Evolutionary conservation across 1,140 invertebrate genomes (phyloP), one percentile per base, ranked within the genome.

Genomic region (Drosophila azteca): DNA sequence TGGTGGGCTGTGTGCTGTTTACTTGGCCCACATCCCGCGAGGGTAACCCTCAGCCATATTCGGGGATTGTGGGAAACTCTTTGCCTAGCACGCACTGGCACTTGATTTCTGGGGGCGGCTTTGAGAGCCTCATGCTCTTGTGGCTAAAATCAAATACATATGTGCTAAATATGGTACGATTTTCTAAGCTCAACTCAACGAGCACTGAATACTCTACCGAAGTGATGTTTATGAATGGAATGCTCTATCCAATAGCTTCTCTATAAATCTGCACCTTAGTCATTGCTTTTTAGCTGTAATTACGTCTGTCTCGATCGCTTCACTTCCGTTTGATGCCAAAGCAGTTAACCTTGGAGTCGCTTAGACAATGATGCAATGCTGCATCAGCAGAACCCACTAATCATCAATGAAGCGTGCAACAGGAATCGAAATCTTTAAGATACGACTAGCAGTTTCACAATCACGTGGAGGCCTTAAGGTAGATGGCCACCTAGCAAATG

Each of bases 361-460:
- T 71, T 45, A 81, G 69, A 55, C 44, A 69, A 52, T 58, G 58
- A 49, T 69, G 66, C 66, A 69, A 58, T 76, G 79, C 78, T 78
- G 6, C 45, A 51, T 39, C 31, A 24, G 35, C 41, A 50, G 63
- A 6, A 6, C 24, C 63, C 39, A 61, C 66, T 76, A 78, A 87
- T 88, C 74, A 87, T 87, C 78, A 88, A 82, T 87, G 82, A 71
- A 82, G 83, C 82, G 78, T 88, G 78, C 82, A 85, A 73, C 73
- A 81, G 78, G 49, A 76, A 45, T 39, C 45, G 54, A 45, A 57
- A 5, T 52, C 31, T 31, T 45, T 3, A 17, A 45, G 69, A 31
- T 41, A 35, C 58, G n/a, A 29, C 22, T 11, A 35, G 35, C 35
- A 26, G 24, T 26, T 26, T 26, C 24, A 5, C 24, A 69, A 26